Evolutionary conservation across 1,140 invertebrate species (phyloP).

Genomic region (Magallana angulata): DNA sequence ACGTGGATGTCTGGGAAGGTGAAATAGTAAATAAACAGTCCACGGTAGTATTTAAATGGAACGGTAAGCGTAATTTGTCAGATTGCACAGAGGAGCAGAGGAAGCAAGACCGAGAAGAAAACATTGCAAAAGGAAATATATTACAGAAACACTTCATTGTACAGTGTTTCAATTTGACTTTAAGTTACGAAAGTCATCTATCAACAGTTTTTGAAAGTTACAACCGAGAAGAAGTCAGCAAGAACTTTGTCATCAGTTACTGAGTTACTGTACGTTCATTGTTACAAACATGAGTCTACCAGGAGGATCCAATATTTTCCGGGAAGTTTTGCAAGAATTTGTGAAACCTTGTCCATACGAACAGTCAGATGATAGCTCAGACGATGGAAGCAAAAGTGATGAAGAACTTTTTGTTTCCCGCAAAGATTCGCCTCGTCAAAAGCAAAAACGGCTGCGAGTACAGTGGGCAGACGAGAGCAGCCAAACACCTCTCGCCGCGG

Average conservation of each 20-base stretch:
- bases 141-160: too few species aligned
- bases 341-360: neutral
- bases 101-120: neutral
- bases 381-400: conserved; percentile 13
- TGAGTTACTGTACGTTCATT: too few species aligned
- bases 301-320: conserved; percentile 15
- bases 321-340: conserved; percentile 12
- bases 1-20: neutral
- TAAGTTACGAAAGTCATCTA: too few species aligned
- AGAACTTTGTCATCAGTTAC: too few species aligned
- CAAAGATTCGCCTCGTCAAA: neutral
- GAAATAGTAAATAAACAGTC: conserved; percentile 12
- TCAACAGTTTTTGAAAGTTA: too few species aligned
- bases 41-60: conserved; percentile 23
- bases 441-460: neutral
- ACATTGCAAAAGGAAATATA: neutral
- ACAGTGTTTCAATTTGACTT: too few species aligned
- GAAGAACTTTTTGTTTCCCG: neutral
- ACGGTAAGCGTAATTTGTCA: neutral
- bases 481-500: neutral
- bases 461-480: conserved; percentile 19
- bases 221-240: too few species aligned
- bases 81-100: neutral
- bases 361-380: neutral
- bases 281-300: neutral